phyloP scores from a whole-genome alignment of 2,797 vertebrate genomes.

The Sorex maritimensis region DNA sequence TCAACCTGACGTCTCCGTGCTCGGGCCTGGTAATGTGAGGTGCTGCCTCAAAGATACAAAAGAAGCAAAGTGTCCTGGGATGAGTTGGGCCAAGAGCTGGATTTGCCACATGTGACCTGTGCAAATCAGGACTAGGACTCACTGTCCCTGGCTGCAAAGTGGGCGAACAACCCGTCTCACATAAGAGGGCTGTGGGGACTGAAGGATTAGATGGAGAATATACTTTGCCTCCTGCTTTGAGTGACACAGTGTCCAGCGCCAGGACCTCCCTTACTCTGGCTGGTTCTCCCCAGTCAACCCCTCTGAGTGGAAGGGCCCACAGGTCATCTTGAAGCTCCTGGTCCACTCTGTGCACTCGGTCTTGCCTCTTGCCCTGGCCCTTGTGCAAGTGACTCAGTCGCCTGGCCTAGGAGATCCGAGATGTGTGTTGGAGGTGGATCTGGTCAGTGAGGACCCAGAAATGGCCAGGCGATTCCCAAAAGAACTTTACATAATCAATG shows the following conservation, averaged over 20 bases:
- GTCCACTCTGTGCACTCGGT: not conserved
- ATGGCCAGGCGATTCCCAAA: slow-evolving; percentile 84
- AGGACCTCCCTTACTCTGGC: not conserved
- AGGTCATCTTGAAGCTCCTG: not conserved
- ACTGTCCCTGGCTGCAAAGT: not conserved
- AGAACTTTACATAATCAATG: slow-evolving; percentile 88
- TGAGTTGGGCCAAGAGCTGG: not conserved
- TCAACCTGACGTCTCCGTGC: too few species aligned
- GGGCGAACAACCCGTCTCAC: not conserved
- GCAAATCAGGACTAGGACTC: not conserved
- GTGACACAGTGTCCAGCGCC: not conserved
- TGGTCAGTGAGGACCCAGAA: slow-evolving; percentile 82
- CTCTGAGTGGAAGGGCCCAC: not conserved
- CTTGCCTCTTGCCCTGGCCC: not conserved
- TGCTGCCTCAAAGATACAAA: not conserved
- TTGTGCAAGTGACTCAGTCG: slow-evolving; percentile 66
- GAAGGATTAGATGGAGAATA: not conserved
- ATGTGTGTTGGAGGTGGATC: slow-evolving; percentile 69
- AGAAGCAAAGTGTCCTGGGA: not conserved
- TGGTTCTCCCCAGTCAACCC: not conserved
- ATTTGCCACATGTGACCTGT: fast-evolving
- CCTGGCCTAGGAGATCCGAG: slow-evolving; percentile 47
- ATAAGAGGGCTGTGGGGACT: not conserved
- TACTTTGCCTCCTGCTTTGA: not conserved
- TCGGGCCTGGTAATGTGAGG: too few species aligned